Base-by-base conservation (phyloP, 2,888 invertebrate genomes). In the Orchesellides sinensis region DNA sequence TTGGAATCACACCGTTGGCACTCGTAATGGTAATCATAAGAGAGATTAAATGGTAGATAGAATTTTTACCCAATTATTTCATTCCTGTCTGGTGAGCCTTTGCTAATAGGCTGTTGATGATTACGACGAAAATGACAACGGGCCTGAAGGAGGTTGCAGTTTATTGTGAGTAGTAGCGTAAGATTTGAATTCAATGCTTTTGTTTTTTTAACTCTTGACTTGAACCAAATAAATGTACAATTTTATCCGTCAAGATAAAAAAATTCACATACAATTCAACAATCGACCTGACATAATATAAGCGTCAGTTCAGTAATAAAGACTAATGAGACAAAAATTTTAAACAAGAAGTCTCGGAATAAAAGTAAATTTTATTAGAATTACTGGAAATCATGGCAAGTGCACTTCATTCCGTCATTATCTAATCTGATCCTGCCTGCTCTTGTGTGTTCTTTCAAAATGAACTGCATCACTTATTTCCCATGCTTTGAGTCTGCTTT, bases 1-100 rank as follows among this genome's bases (percentile, higher is more conserved):
- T 6, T 32, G n/a, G n/a, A n/a, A n/a, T n/a, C n/a, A n/a, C n/a
- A n/a, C n/a, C n/a, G n/a, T n/a, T 32, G 27, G 10, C 32, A 32
- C 32, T 10, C 10, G 32, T 10, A 32, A 10, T 32, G 10, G 10
- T 32, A 66, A 17, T 47, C 47, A 32, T 32, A 32, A n/a, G 10
- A 45, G 69, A 32, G 69, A 69, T 78, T 59, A 65, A 77, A 54
- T 4, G 74, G 29, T n/a, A 68, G 78, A 61, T 29, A 69, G 69
- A 66, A 66, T 56, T 61, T 77, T 66, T 78, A 68, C 61, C 78
- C 75, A 78, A 78, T 69, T 78, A 78, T 78, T 78, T 78, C 69
- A 68, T 78, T 78, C 78, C 45, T 78, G 68, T 69, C 78, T 69
- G 59, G 47, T 68, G 61, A 68, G 78, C 78, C 49, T 23, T 59